These are phyloP conservation scores for Clarias fuscus DNA, from an alignment of 2,797 vertebrate genomes.

Conservation along the genomic window DNA sequence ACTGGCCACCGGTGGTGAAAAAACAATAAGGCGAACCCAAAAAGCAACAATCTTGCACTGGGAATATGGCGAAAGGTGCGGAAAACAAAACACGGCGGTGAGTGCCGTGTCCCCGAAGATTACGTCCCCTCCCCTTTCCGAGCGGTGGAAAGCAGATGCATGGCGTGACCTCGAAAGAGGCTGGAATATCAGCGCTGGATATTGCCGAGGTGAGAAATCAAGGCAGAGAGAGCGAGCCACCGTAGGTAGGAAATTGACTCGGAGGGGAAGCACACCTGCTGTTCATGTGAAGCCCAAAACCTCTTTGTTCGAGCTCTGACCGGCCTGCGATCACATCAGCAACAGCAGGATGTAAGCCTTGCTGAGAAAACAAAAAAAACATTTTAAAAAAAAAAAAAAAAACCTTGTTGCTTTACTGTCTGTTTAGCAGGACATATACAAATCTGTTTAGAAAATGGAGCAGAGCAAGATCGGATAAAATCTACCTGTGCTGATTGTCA, in stretches of 20 bases:
- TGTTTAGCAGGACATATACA: conserved; percentile 39
- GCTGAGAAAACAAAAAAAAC: neutral
- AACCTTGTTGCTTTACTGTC: conserved; percentile 20
- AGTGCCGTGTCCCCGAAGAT: conserved; percentile 42
- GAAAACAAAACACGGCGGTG: conserved; percentile 31
- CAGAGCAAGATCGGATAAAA: conserved; percentile 14
- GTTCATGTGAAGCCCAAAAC: conserved; percentile 58
- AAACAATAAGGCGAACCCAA: conserved; percentile 39
- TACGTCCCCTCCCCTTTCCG: conserved; percentile 25
- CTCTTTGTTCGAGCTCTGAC: conserved; percentile 58
- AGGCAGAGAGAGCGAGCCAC: conserved; percentile 46
- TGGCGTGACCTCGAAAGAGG: conserved; percentile 57
- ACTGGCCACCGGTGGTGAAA: neutral
- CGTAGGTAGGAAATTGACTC: conserved; percentile 60
- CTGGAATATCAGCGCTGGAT: conserved; percentile 57
- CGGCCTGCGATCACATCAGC: conserved; percentile 57
- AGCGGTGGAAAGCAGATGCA: conserved; percentile 46
- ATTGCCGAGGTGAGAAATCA: conserved; percentile 57
- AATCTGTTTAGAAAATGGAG: conserved; percentile 45
- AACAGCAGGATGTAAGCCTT: conserved; percentile 60
- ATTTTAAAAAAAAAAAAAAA: conserved; percentile 60
- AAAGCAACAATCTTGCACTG: conserved; percentile 35
- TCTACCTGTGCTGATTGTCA: conserved; percentile 32
- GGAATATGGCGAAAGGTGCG: conserved; percentile 42
- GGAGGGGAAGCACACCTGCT: conserved; percentile 59